Evolutionary conservation across 2,797 vertebrate genomes (phyloP), one percentile per base, ranked within the genome.

Genomic region (Muscicapa comitata): DNA sequence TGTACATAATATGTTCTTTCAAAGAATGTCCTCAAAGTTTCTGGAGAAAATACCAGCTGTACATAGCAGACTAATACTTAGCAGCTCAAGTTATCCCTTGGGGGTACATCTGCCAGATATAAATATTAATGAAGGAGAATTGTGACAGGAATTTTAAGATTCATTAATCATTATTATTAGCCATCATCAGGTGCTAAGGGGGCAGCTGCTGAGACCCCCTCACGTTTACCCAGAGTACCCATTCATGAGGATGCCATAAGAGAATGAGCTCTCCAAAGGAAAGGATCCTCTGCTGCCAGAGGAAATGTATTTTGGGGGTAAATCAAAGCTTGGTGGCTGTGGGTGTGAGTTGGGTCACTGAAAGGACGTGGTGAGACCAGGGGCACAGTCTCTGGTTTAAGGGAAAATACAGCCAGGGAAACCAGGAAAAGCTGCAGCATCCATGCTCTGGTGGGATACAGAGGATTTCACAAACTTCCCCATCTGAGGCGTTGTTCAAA

Each of bases 91-190:
- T 55, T 78, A 62, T 71, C 95, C 93, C 84, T 63, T 78, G 90
- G 94, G 95, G 73, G 28, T 94, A 94, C 96, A 96, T 96, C 96
- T 97, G 96, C 91, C 95, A 89, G 90, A 95, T 84, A 88, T 93
- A 94, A 97, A 94, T 96, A 95, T 93, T 94, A 95, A 94, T 88
- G 86, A 92, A 92, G 90, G 73, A 47, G 67, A 94, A 82, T 82
- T 85, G 78, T 75, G 91, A 66, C 71, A 68, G 81, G 37, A 91
- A 94, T 88, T 92, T 93, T 89, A 96, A 68, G 94, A 84, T 88
- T 71, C 90, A 96, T 96, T 95, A 79, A 94, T 96, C 95, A 94
- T 88, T 66, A 67, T 96, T 95, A 95, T 94, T 83, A 92, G 47
- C 70, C 75, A 92, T 70, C 83, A 79, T 94, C 93, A 93, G 89